These are phyloP conservation scores for Diglossa cyanea DNA, from an alignment of 2,797 vertebrate genomes.

Conservation along the genomic window DNA sequence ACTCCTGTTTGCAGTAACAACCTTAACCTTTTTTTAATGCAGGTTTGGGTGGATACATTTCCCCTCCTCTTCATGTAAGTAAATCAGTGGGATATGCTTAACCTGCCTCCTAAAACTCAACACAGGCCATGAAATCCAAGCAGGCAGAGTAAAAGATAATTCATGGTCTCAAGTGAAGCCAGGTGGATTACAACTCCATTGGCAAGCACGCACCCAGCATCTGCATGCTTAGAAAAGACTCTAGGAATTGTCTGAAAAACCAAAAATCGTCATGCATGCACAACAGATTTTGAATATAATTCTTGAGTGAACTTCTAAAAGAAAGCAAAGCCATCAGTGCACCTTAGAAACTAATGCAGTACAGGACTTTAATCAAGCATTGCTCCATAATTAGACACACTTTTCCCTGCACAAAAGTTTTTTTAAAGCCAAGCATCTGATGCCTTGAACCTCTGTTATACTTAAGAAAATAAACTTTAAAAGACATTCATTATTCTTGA, in stretches of 20 bases:
- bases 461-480: conserved; percentile 47
- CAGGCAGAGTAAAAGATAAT: conserved; percentile 3
- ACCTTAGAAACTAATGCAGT: background rate
- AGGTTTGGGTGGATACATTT: conserved; percentile 1
- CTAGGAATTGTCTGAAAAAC: background rate
- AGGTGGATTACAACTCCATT: conserved; percentile 7
- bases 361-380: background rate
- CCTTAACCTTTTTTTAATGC: background rate
- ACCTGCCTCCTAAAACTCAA: conserved; percentile 32
- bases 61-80: background rate
- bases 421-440: conserved; percentile 19
- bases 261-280: background rate
- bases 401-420: conserved; percentile 13
- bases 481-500: conserved; percentile 36
- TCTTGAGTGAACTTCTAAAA: background rate
- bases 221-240: background rate
- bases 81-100: background rate
- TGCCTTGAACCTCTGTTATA: background rate
- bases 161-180: background rate
- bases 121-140: conserved; percentile 33
- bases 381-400: conserved; percentile 10
- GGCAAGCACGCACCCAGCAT: background rate
- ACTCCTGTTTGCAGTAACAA: background rate
- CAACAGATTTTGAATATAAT: background rate
- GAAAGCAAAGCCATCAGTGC: background rate